Percentiles rank a stretch among this genome's conserved stretches.
These are phyloP conservation scores for Pachyuromys duprasi DNA, from an alignment of 2,797 vertebrate genomes.

Conservation along the genomic window DNA sequence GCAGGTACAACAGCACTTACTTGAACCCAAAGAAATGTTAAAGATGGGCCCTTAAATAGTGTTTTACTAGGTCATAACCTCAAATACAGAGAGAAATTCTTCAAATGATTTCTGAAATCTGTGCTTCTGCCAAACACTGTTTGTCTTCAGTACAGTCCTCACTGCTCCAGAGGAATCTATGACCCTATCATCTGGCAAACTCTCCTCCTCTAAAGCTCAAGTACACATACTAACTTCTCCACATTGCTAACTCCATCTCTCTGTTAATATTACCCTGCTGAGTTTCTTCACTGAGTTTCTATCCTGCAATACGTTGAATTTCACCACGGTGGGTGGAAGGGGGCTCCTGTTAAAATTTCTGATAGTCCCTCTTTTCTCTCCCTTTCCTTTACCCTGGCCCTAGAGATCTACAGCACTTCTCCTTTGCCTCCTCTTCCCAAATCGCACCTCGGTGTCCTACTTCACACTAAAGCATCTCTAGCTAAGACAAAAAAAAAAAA, in stretches of 20 bases:
- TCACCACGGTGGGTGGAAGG: not conserved
- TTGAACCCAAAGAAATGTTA: conserved; percentile 55
- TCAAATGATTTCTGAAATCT: conserved; percentile 53
- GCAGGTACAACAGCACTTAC: conserved; percentile 20
- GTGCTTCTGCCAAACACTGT: conserved; percentile 2
- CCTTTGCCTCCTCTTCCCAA: not conserved
- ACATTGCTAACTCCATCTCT: conserved; percentile 37
- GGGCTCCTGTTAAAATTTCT: not conserved
- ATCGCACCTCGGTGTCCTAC: not conserved
- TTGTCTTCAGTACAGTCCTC: not conserved
- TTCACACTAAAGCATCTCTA: not conserved
- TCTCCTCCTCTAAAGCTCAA: conserved; percentile 39
- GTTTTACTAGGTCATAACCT: conserved; percentile 46
- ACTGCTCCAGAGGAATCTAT: not conserved
- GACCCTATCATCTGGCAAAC: conserved; percentile 45
- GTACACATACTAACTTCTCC: not conserved
- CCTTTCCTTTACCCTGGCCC: not conserved
- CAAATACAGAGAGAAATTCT: conserved; percentile 54
- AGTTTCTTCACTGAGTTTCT: conserved; percentile 30
- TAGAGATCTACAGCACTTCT: not conserved
- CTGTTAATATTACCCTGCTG: not conserved
- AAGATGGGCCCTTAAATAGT: conserved; percentile 36
- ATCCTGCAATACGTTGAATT: not conserved
- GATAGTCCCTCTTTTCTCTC: not conserved
- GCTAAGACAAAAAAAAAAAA: conserved; percentile 27